Conservation (phyloP, 1,140 invertebrate species). For the Calycopis cecrops region DNA sequence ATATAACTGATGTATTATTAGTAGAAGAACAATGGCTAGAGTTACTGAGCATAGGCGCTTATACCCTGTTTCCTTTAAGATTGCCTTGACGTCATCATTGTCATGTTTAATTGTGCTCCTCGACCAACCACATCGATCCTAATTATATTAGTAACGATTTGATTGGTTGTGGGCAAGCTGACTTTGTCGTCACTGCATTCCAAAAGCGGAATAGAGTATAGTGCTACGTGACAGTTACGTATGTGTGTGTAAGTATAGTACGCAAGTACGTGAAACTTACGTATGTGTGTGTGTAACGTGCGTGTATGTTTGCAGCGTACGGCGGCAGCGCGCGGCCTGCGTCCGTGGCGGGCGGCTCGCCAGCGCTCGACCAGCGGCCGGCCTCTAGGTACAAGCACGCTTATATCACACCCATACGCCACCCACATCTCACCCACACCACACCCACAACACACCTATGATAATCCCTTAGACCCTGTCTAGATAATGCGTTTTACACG, state of each 20-base stretch:
- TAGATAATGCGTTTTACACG: background rate
- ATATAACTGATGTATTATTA: too few species aligned
- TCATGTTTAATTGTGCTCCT: too few species aligned
- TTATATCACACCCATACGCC: background rate
- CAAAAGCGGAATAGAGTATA: background rate
- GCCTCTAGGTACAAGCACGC: slow-evolving; percentile 41
- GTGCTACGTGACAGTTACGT: background rate
- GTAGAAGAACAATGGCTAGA: too few species aligned
- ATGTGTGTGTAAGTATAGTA: background rate
- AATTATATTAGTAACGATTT: background rate
- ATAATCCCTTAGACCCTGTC: background rate
- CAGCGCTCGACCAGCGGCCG: slow-evolving; percentile 49
- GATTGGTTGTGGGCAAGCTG: background rate
- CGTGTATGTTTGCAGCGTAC: slow-evolving; percentile 44
- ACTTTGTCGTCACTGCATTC: background rate
- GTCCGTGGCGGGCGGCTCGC: slow-evolving; percentile 54
- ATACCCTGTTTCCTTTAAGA: too few species aligned
- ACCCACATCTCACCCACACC: background rate
- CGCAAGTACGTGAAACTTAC: too few species aligned
- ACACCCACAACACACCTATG: background rate
- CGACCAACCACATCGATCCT: background rate
- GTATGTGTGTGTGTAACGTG: background rate
- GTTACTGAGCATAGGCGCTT: too few species aligned
- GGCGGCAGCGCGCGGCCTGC: slow-evolving; percentile 45
- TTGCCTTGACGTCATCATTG: too few species aligned